Evolutionary conservation across 2,888 invertebrate species (phyloP).

Genomic region (Imbricaverruca yamaguchii): DNA sequence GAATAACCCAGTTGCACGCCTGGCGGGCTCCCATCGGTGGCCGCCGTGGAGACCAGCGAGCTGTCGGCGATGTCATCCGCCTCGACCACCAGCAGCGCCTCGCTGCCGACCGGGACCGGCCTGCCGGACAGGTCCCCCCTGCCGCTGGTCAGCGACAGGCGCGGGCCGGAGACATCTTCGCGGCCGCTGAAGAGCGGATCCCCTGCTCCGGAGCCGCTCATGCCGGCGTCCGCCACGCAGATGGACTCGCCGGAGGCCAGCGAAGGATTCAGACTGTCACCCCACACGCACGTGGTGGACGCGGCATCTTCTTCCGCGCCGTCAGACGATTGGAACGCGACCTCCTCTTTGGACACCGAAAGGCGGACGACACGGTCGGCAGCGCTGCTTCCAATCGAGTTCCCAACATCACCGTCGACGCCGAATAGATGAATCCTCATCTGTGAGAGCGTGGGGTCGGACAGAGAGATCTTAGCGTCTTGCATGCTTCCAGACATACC

Average conservation of each 20-base stretch:
- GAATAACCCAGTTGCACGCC: no score
- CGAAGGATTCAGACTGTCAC: neutral
- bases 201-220: neutral
- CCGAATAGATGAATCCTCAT: conserved; percentile 2
- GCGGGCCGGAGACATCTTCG: neutral
- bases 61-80: no score
- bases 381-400: neutral
- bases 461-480: neutral
- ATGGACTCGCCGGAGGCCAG: neutral
- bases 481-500: neutral
- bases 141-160: neutral
- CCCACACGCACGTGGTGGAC: neutral
- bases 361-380: neutral
- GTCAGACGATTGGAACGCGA: neutral
- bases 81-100: no score
- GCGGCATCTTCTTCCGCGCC: neutral
- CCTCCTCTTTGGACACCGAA: neutral
- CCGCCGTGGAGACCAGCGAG: no score
- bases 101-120: no score
- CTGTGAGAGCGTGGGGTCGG: neutral
- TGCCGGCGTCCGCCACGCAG: neutral
- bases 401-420: neutral
- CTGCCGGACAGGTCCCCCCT: no score
- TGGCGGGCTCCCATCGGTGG: no score
- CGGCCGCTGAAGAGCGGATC: neutral